These are phyloP conservation scores for Hemicrepidius hirtus DNA, from an alignment of 2,888 invertebrate genomes.

Conservation along the genomic window DNA sequence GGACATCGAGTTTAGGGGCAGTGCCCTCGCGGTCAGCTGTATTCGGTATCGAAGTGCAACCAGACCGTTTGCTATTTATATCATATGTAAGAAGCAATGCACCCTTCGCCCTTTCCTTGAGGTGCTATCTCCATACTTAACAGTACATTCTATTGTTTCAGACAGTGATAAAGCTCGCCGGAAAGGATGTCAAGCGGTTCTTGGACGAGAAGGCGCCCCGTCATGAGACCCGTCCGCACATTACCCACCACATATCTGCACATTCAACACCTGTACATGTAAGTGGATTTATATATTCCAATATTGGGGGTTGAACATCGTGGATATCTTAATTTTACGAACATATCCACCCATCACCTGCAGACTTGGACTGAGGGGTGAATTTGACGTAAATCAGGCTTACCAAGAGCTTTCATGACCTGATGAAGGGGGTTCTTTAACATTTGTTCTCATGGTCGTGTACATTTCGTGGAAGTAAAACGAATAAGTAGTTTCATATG, in stretches of 20 bases:
- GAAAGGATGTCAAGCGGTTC: constrained; percentile 76
- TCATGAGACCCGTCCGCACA: constrained; percentile 75
- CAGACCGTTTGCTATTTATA: constrained; percentile 35
- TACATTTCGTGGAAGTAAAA: too few species aligned
- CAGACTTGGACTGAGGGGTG: too few species aligned
- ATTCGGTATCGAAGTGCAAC: constrained; percentile 39
- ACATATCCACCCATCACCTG: too few species aligned
- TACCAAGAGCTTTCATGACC: too few species aligned
- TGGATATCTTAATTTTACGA: too few species aligned
- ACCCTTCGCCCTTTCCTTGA: constrained; percentile 21
- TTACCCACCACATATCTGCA: constrained; percentile 75
- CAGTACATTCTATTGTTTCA: constrained; percentile 64
- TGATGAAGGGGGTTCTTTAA: too few species aligned
- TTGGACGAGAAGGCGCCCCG: constrained; percentile 77
- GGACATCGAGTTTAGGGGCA: constrained; percentile 59
- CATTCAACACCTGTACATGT: constrained; percentile 68
- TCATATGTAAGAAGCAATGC: background rate
- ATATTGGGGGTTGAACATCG: too few species aligned
- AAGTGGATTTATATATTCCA: constrained; percentile 58
- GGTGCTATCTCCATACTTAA: constrained; percentile 38
- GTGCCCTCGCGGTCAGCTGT: constrained; percentile 56
- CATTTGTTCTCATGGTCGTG: too few species aligned
- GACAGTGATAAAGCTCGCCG: constrained; percentile 75
- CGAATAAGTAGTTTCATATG: too few species aligned
- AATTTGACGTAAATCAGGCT: too few species aligned